Evolutionary conservation across 53 echinoderm and acorn worm species (phyloP).

Genomic region (Stichopus horrens): DNA sequence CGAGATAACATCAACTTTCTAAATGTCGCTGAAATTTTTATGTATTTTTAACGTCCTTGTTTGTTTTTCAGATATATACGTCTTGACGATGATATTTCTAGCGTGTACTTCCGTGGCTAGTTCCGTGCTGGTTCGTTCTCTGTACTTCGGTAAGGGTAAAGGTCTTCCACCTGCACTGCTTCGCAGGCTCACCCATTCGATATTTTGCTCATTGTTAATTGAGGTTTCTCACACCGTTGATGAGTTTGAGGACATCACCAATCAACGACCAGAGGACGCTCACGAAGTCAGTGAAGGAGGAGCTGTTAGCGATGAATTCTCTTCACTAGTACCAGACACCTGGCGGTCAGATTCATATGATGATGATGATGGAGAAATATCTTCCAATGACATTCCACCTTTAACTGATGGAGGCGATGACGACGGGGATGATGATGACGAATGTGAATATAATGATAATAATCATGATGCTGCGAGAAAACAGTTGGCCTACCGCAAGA

Average conservation of each 20-base stretch:
- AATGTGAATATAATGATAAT: background rate
- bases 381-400: background rate
- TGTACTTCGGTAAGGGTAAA: slow-evolving; percentile 41
- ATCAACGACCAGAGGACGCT: background rate
- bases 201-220: slow-evolving; percentile 8
- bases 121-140: slow-evolving; percentile 27
- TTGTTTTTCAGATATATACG: slow-evolving; percentile 18
- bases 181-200: slow-evolving; percentile 22
- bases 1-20: too few species aligned
- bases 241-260: background rate
- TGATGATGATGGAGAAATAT: background rate
- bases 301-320: background rate
- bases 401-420: background rate
- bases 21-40: too few species aligned
- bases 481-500: background rate
- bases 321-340: background rate
- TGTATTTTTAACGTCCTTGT: background rate
- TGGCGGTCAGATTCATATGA: background rate
- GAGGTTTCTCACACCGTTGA: slow-evolving; percentile 11
- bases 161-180: slow-evolving; percentile 1
- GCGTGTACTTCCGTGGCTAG: slow-evolving; percentile 25
- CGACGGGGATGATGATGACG: background rate
- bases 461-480: background rate
- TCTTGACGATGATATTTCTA: slow-evolving; percentile 25
- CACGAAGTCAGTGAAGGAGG: background rate